Base-by-base conservation (phyloP, 2,113 vertebrate species). In the Cyanistes caeruleus region DNA sequence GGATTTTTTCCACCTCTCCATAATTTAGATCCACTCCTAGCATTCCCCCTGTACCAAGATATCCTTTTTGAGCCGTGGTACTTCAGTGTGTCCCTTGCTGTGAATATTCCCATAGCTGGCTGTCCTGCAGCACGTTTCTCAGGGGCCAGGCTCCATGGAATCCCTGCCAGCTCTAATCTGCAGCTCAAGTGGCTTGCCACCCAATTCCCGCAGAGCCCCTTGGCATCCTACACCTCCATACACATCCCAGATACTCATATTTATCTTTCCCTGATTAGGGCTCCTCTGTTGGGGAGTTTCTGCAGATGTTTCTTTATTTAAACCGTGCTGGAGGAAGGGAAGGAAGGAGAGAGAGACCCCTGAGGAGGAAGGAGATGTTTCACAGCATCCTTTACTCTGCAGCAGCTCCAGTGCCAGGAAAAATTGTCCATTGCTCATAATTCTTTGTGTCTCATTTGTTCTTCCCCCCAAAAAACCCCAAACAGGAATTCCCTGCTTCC, bases 281-380 rank as follows among this genome's bases (percentile, higher is more conserved):
- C 49, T 68, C 41, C 0, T 88, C 79, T 69, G 84, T 13, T 86
- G 95, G 10, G 5, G 92, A 87, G 58, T 70, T 89, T 73, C 48
- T 95, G 83, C 90, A 96, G 94, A 88, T 96, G 96, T 95, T 95
- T 94, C 94, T 97, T 96, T 97, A 95, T 97, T 97, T 97, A 97
- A 97, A 90, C 74, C 9, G 1, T 55, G 21, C 81, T 92, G 93
- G 76, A 24, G 49, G 53, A 94, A 67, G 96, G 95, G 87, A 92
- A 97, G 97, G 84, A 77, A 97, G 97, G 96, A 89, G 91, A 93
- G 78, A 80, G 72, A 94, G 58, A 67, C 35, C 62, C 78, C 74
- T 62, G 91, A 31, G 85, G 80, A 96, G 95, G 93, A 97, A 97
- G 91, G 85, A 97, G 93, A 76, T 94, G 76, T 90, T 96, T 95